These are phyloP conservation scores for Euphydryas editha DNA, from an alignment of 2,888 invertebrate genomes.

Conservation along the genomic window DNA sequence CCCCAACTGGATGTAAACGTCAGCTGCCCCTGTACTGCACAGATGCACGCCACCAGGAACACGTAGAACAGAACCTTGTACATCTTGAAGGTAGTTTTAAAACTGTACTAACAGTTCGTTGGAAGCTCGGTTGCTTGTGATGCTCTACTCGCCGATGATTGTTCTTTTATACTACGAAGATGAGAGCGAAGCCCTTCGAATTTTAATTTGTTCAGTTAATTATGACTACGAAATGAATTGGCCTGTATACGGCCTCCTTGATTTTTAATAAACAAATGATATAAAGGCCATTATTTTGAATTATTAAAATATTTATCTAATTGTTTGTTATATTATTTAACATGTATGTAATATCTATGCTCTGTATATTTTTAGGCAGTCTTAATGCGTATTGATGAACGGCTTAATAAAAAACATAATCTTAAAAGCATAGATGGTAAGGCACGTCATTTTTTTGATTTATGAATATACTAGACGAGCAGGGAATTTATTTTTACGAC, in stretches of 20 bases:
- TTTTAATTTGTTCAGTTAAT: conserved; percentile 46
- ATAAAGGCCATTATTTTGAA: not conserved
- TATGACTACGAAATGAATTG: conserved; percentile 39
- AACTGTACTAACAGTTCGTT: not conserved
- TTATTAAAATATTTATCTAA: not conserved
- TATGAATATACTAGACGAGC: no score
- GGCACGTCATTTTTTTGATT: not conserved
- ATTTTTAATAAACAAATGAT: not conserved
- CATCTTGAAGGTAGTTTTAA: conserved; percentile 51
- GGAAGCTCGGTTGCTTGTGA: conserved; percentile 27
- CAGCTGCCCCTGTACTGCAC: conserved; percentile 71
- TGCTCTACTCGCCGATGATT: conserved; percentile 9
- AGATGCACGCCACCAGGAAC: conserved; percentile 59
- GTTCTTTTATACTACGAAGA: conserved; percentile 51
- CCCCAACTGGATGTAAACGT: conserved; percentile 84
- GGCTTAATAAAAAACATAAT: conserved; percentile 13
- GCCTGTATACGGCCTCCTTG: conserved; percentile 30
- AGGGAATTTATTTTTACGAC: not conserved
- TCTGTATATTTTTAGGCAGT: not conserved
- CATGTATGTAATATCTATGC: not conserved
- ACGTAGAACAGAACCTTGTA: conserved; percentile 54
- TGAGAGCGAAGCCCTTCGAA: conserved; percentile 53
- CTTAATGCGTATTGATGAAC: not conserved
- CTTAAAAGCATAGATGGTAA: conserved; percentile 32
- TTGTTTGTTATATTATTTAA: not conserved